Percentiles rank a stretch among this genome's conserved stretches.
These are phyloP conservation scores for Caenorhabditis zanzibari DNA, from an alignment of 2,888 invertebrate species.

Conservation along the genomic window DNA sequence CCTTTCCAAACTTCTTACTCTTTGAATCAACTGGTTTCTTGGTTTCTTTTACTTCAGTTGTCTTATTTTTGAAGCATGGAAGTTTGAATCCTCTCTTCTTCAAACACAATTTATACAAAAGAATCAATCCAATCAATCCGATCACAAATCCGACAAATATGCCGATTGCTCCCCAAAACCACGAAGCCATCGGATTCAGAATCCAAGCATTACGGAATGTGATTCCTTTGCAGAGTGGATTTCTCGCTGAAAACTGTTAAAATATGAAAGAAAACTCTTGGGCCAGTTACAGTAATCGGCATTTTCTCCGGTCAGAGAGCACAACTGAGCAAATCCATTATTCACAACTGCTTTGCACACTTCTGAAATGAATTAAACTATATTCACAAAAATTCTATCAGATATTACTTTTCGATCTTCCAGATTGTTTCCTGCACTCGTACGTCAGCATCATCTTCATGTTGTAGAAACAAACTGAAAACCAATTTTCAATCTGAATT, in stretches of 20 bases:
- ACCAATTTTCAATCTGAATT: neutral
- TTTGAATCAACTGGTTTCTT: neutral
- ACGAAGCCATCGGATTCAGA: slow-evolving; percentile 1
- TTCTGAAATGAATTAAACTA: neutral
- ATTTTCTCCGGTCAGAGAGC: neutral
- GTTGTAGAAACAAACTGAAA: slow-evolving; percentile 14
- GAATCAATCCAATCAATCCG: slow-evolving; percentile 11
- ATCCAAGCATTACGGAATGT: neutral
- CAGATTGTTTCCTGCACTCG: slow-evolving; percentile 13
- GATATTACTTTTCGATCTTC: neutral
- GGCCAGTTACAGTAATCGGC: neutral
- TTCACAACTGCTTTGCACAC: slow-evolving; percentile 1
- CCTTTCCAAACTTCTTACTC: slow-evolving; percentile 2
- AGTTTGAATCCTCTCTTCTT: slow-evolving; percentile 23
- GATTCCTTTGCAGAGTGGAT: slow-evolving; percentile 11
- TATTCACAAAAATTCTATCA: neutral
- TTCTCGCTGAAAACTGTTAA: neutral
- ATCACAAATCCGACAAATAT: slow-evolving; percentile 1
- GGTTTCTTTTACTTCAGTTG: neutral
- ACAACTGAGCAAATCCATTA: slow-evolving; percentile 18
- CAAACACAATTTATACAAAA: slow-evolving; percentile 13
- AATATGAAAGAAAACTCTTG: neutral
- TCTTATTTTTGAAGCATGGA: slow-evolving; percentile 1
- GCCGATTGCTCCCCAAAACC: slow-evolving; percentile 15
- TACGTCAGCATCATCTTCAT: slow-evolving; percentile 12